Conservation (phyloP, 2,113 vertebrate genomes). For the Pachypanchax playfairii region DNA sequence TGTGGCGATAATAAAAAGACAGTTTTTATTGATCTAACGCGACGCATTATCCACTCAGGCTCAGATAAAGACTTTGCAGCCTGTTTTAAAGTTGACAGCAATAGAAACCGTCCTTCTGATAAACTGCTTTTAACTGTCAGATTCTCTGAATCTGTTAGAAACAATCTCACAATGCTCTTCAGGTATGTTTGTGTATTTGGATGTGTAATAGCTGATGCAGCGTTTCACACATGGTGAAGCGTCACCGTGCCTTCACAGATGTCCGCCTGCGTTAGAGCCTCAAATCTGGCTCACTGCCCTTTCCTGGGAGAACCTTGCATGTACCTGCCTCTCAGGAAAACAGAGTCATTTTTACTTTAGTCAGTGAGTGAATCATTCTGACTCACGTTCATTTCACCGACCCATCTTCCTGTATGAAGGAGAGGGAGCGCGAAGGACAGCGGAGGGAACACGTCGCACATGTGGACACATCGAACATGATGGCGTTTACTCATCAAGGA, state of each 20-base stretch:
- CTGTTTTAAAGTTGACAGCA: conserved; percentile 7
- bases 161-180: neutral
- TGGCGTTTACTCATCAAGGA: conserved; percentile 5
- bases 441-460: neutral
- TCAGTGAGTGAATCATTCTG: conserved; percentile 48
- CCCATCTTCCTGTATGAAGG: neutral
- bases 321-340: conserved; percentile 45
- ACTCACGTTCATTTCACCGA: conserved; percentile 24
- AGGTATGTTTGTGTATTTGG: conserved; percentile 1
- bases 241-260: neutral
- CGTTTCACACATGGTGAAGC: neutral
- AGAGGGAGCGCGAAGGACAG: neutral
- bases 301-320: conserved; percentile 35
- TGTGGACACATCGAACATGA: neutral
- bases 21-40: conserved; percentile 46
- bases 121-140: neutral
- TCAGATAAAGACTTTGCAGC: conserved; percentile 40
- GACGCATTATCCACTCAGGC: conserved; percentile 40
- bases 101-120: conserved; percentile 9
- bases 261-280: conserved; percentile 22
- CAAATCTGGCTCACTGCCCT: conserved; percentile 3
- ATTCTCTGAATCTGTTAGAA: neutral
- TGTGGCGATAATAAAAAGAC: conserved; percentile 19
- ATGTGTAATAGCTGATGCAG: neutral
- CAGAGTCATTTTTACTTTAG: conserved; percentile 34